Evolutionary conservation across 2,113 vertebrate genomes (phyloP).

Genomic region (Syngnathus scovelli): DNA sequence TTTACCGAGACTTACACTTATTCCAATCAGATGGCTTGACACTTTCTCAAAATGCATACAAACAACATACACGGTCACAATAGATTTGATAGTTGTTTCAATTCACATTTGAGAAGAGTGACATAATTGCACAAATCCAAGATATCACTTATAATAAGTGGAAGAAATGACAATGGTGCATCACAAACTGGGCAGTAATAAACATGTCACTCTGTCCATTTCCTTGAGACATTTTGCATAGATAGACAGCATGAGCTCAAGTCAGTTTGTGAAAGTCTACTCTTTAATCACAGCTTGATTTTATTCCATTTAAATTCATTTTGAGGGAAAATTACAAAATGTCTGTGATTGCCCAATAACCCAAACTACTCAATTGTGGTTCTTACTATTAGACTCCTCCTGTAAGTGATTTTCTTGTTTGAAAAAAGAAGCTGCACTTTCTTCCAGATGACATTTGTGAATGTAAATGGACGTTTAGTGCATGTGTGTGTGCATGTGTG

Average conservation of each 20-base stretch:
- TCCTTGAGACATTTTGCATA: background rate
- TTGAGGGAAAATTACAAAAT: background rate
- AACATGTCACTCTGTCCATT: background rate
- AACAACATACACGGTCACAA: background rate
- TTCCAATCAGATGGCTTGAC: constrained; percentile 11
- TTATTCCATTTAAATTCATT: background rate
- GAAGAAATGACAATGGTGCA: background rate
- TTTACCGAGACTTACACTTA: constrained; percentile 37
- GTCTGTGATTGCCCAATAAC: background rate
- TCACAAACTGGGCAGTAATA: background rate
- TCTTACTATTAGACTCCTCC: background rate
- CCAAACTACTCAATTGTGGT: background rate
- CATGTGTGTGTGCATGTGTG: constrained; percentile 34
- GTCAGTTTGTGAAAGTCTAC: background rate
- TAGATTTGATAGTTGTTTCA: background rate
- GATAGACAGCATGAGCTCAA: background rate
- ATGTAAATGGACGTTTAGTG: constrained; percentile 36
- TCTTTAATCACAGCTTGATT: background rate
- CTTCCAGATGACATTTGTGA: constrained; percentile 53
- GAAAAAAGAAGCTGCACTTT: constrained; percentile 1
- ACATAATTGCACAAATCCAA: background rate
- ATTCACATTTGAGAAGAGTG: background rate
- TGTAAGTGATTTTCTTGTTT: background rate
- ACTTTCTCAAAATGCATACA: background rate
- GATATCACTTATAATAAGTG: background rate